Conservation (phyloP, 2,113 vertebrate genomes). For the Fulmarus glacialis region DNA sequence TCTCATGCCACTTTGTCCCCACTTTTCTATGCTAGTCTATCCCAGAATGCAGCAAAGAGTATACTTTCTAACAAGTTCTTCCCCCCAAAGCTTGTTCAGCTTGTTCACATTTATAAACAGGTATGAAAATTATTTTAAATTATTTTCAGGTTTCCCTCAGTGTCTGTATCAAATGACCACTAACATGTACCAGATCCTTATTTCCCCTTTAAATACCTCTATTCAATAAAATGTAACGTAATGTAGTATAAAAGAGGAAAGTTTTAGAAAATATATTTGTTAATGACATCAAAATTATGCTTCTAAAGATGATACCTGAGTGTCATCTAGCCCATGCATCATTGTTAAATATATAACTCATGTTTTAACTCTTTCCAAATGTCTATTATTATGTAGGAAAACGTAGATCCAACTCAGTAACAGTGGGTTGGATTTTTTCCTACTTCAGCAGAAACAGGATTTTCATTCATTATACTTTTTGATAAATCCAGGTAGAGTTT, state of each 20-base stretch:
- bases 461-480: neutral
- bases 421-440: neutral
- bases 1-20: neutral
- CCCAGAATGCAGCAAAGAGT: neutral
- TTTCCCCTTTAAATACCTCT: neutral
- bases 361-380: neutral
- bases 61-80: neutral
- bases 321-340: neutral
- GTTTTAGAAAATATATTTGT: neutral
- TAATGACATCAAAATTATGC: neutral
- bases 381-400: neutral
- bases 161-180: neutral
- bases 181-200: rapidly evolving
- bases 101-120: neutral
- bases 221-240: neutral
- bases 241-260: neutral
- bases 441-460: neutral
- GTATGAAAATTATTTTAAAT: neutral
- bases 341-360: neutral
- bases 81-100: neutral
- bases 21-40: neutral
- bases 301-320: neutral
- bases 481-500: neutral
- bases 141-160: neutral
- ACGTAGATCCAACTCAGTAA: neutral